Evolutionary conservation across 2,888 invertebrate species (phyloP), one percentile per base, ranked within the genome.

Genomic region (Machimus atricapillus): DNA sequence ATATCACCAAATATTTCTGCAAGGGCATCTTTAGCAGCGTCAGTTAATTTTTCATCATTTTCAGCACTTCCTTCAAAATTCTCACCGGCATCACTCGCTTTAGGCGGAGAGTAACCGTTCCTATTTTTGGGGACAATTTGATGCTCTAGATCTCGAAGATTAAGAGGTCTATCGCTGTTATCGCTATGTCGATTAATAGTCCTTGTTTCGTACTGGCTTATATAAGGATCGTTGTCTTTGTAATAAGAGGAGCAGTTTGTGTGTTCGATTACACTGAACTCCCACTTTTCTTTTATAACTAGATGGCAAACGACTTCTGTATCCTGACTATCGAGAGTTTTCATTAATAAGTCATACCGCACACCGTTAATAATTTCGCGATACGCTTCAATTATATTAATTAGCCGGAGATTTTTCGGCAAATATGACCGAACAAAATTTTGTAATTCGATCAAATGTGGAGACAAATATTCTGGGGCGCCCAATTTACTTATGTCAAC

Each of bases 201-300:
- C 66, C 19, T 27, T 66, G 66, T 66, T 23, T 66, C 66, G 3
- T 66, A 66, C 1, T 66, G 89, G 19, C 5, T 46, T 37, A 31
- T 56, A n/a, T 52, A 46, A 56, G 58, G 79, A 46, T 89, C 87
- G 86, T 90, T 90, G 3, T 87, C 89, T 16, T 86, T 16, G 19
- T 89, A 89, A 82, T 93, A 92, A 79, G 92, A 91, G 1, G 95
- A 95, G 90, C 96, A 96, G 90, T 96, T 96, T 89, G 96, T 95
- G 34, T 94, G 92, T 79, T 94, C 91, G 87, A 96, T 93, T 16
- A 94, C 93, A 66, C 66, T 23, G 12, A 12, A 66, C 2, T 66
- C 27, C 90, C 95, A 94, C 77, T 94, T 94, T 90, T 94, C 95
- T 87, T 95, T 91, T 89, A 95, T 94, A 27, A 94, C 93, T 88